Evolutionary conservation across 2,888 invertebrate species (phyloP), one percentile per base, ranked within the genome.

Genomic region (Chydorus sphaericus): DNA sequence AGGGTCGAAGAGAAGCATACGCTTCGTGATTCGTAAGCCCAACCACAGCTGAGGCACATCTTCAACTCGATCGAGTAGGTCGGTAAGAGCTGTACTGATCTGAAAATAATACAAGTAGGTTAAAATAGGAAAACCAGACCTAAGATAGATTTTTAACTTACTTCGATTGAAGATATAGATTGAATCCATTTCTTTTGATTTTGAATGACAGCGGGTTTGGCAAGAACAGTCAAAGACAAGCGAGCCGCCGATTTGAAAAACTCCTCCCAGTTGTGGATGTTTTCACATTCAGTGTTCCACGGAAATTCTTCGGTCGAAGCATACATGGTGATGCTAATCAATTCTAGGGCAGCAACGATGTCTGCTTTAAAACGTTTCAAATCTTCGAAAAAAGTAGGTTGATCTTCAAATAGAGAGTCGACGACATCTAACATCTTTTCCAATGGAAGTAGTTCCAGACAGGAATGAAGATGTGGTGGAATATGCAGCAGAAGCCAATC

Each of bases 401-500:
- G n/a, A 11, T 31, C 33, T 14, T 52, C 23, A 36, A 52, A 52
- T 10, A 52, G 23, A 36, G 33, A 14, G 23, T 36, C 52, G 10
- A 52, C 36, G 10, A 52, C 18, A 10, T 52, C 18, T 11, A 18
- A 6, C 52, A 52, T 52, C 20, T 31, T 36, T 3, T 30, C 16
- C 52, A 52, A 23, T 14, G 52, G 52, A 23, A 52, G 18, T 18
- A 36, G 30, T 36, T 18, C 11, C 11, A 52, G 10, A n/a, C 52
- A 52, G 26, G 31, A 10, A 11, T 52, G 52, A 10, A 52, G 26
- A 36, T 52, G 52, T 5, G 52, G 52, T 4, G 52, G 33, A 16
- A 36, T 52, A 1, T 33, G 31, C 18, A 52, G 52, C 36, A 52
- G 37, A 31, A 52, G 26, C 52, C 52, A 52, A 36, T 52, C 52